These are phyloP conservation scores for Smutsia temminckii DNA, from an alignment of 2,797 vertebrate genomes.

Conservation along the genomic window DNA sequence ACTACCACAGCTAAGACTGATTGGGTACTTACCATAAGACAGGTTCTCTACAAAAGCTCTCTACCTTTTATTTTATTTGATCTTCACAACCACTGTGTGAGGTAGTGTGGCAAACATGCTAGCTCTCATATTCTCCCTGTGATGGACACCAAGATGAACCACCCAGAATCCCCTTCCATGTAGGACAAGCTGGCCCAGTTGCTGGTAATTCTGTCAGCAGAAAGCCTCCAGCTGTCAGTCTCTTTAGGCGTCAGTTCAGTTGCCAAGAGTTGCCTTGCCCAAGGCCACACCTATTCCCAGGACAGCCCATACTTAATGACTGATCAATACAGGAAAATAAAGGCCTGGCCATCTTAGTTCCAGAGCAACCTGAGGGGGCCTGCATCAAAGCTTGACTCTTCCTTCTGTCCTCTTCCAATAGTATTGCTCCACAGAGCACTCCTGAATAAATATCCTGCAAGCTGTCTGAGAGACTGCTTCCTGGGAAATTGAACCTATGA, in stretches of 20 bases:
- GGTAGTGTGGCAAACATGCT: background rate
- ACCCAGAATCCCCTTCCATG: background rate
- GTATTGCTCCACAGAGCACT: background rate
- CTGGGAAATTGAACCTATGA: slow-evolving; percentile 12
- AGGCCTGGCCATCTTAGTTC: background rate
- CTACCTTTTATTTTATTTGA: background rate
- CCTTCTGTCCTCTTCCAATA: background rate
- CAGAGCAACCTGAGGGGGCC: background rate
- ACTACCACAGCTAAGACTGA: background rate
- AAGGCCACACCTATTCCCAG: background rate
- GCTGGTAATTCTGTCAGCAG: background rate
- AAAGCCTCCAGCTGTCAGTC: background rate
- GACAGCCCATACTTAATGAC: background rate
- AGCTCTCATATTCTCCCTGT: background rate
- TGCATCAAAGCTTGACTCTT: background rate
- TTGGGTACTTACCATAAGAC: background rate
- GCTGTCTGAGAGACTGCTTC: background rate
- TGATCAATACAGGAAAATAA: background rate
- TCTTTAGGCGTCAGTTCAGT: background rate
- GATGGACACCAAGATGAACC: background rate
- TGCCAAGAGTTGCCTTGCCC: background rate
- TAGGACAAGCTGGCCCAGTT: background rate
- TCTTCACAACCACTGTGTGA: background rate
- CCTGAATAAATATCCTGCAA: background rate
- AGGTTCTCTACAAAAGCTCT: background rate